Percentiles rank a stretch among this genome's conserved stretches.
phyloP scores from a whole-genome alignment of 2,888 invertebrate species.

The Caradrina kadenii region DNA sequence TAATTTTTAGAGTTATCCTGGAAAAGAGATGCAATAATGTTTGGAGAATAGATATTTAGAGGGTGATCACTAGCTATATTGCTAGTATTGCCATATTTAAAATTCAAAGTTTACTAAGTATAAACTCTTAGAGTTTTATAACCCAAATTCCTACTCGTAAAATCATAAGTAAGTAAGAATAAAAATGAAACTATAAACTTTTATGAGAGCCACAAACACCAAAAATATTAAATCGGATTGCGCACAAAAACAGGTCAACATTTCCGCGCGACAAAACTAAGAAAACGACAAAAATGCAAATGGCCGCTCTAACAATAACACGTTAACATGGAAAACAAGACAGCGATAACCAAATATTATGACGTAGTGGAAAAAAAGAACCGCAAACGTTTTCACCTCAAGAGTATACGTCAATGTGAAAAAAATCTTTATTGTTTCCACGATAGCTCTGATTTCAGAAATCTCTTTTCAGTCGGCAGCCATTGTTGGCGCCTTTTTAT shows the following conservation, averaged over 20 bases:
- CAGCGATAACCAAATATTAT: constrained; percentile 54
- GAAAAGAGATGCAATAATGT: too few species aligned
- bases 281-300: constrained; percentile 55
- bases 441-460: constrained; percentile 71
- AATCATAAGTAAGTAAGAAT: too few species aligned
- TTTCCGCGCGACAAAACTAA: constrained; percentile 39
- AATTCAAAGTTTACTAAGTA: too few species aligned
- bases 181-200: constrained; percentile 7
- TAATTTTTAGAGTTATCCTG: neutral
- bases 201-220: constrained; percentile 4
- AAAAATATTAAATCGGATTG: constrained; percentile 25
- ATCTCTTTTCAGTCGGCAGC: constrained; percentile 70
- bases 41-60: too few species aligned
- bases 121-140: neutral
- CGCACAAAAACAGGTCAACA: constrained; percentile 32
- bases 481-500: constrained; percentile 75
- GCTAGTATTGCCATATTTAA: too few species aligned
- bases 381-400: constrained; percentile 55
- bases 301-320: constrained; percentile 51
- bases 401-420: constrained; percentile 41
- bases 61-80: too few species aligned
- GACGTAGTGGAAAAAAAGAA: constrained; percentile 22
- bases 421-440: constrained; percentile 74
- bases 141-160: neutral
- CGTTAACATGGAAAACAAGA: constrained; percentile 54